phyloP scores from a whole-genome alignment of 2,888 invertebrate genomes.

The Gortyna flavago region DNA sequence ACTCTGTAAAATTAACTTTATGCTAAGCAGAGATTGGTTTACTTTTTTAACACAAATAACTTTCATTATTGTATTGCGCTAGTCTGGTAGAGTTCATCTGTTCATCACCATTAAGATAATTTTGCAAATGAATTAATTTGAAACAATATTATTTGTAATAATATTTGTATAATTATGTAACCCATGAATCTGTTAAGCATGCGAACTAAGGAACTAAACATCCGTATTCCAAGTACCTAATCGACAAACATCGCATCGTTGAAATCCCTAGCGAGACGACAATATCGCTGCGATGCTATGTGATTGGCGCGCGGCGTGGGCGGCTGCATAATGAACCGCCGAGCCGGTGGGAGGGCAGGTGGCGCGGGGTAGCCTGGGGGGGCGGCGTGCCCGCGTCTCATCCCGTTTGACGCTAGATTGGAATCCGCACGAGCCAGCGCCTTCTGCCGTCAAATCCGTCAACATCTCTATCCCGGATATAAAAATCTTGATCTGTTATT shows the following conservation, averaged over 20 bases:
- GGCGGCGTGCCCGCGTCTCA: constrained; percentile 64
- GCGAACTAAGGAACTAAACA: constrained; percentile 61
- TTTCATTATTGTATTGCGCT: neutral
- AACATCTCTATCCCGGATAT: constrained; percentile 75
- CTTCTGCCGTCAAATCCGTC: constrained; percentile 80
- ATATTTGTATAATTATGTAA: constrained; percentile 12
- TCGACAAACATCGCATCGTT: constrained; percentile 82
- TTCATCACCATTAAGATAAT: neutral
- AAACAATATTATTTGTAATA: no score
- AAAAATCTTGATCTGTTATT: constrained; percentile 65
- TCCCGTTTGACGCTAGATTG: constrained; percentile 81
- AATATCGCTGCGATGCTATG: constrained; percentile 87
- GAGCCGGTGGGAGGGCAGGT: constrained; percentile 70
- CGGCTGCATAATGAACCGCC: constrained; percentile 88
- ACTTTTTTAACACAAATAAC: constrained; percentile 7
- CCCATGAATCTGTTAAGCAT: constrained; percentile 39
- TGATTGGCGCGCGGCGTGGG: constrained; percentile 88
- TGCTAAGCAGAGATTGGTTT: neutral
- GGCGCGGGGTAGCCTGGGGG: constrained; percentile 62
- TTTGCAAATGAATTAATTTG: neutral
- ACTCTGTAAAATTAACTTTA: neutral
- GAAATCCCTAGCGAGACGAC: constrained; percentile 85
- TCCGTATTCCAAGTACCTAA: constrained; percentile 63
- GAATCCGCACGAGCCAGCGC: constrained; percentile 81
- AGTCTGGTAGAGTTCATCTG: neutral